Conservation (phyloP, 1,140 invertebrate species). For the Zaprionus capensis region DNA sequence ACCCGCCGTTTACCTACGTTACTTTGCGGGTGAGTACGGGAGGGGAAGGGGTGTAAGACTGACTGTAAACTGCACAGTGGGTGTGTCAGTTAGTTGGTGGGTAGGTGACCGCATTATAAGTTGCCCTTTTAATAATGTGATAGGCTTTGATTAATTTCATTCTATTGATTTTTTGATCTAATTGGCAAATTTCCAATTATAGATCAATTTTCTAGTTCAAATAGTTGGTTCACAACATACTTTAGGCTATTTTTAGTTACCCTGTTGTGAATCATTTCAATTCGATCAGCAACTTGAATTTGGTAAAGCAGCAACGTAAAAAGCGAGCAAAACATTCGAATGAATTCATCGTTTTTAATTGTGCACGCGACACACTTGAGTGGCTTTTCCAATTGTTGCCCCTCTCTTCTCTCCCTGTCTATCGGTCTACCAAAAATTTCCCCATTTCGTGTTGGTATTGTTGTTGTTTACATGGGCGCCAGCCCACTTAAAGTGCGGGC, state of each 20-base stretch:
- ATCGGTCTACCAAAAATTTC: slow-evolving; percentile 3
- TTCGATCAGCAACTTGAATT: slow-evolving; percentile 33
- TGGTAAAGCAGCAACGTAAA: slow-evolving; percentile 10
- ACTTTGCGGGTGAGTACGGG: slow-evolving; percentile 61
- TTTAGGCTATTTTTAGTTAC: slow-evolving; percentile 30
- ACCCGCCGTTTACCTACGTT: slow-evolving; percentile 24
- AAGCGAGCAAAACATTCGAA: slow-evolving; percentile 33
- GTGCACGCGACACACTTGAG: slow-evolving; percentile 70
- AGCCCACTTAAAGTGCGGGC: slow-evolving; percentile 55
- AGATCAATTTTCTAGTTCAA: slow-evolving; percentile 72
- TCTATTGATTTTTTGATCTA: slow-evolving; percentile 44
- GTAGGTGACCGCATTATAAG: background rate
- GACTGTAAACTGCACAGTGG: slow-evolving; percentile 16
- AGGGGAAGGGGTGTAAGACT: background rate
- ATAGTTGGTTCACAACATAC: slow-evolving; percentile 47
- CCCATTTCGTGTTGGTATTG: slow-evolving; percentile 21
- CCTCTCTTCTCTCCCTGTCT: background rate
- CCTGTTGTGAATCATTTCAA: slow-evolving; percentile 38
- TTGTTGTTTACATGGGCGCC: slow-evolving; percentile 63
- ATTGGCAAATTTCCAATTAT: slow-evolving; percentile 70
- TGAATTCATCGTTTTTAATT: slow-evolving; percentile 64
- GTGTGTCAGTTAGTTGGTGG: slow-evolving; percentile 14
- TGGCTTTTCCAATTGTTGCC: slow-evolving; percentile 54
- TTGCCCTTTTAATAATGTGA: background rate
- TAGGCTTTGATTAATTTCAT: slow-evolving; percentile 1